Conservation (phyloP, 2,113 vertebrate species). For the Xiphophorus hellerii region DNA sequence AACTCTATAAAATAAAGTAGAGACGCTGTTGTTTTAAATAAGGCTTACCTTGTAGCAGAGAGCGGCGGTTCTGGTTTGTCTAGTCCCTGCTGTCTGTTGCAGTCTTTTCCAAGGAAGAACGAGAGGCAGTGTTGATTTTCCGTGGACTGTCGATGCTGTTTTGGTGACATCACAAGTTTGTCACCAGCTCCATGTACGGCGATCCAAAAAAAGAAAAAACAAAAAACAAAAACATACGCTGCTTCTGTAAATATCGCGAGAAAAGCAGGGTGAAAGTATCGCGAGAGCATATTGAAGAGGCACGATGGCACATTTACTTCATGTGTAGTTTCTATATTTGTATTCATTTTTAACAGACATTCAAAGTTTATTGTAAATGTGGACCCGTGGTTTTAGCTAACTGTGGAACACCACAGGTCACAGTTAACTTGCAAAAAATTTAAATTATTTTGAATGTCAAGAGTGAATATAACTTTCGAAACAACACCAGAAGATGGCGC, state of each 20-base stretch:
- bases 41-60: constrained; percentile 1
- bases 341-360: neutral
- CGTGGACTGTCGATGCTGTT: neutral
- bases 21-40: too few species aligned
- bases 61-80: neutral
- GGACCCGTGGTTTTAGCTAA: too few species aligned
- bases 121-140: neutral
- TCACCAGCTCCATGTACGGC: neutral
- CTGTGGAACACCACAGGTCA: too few species aligned
- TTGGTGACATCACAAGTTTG: neutral
- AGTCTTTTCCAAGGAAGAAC: neutral
- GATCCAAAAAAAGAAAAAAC: too few species aligned
- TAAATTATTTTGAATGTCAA: neutral
- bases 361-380: too few species aligned
- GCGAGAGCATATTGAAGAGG: constrained; percentile 19
- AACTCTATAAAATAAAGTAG: too few species aligned
- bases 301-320: neutral
- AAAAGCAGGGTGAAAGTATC: neutral
- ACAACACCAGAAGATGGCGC: constrained; percentile 31
- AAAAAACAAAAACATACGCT: too few species aligned
- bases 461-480: neutral
- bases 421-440: neutral
- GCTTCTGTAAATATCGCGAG: neutral
- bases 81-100: neutral
- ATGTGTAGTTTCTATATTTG: neutral